Conservation (phyloP, 64 coral and sea anemone species). For the Porites lutea region DNA sequence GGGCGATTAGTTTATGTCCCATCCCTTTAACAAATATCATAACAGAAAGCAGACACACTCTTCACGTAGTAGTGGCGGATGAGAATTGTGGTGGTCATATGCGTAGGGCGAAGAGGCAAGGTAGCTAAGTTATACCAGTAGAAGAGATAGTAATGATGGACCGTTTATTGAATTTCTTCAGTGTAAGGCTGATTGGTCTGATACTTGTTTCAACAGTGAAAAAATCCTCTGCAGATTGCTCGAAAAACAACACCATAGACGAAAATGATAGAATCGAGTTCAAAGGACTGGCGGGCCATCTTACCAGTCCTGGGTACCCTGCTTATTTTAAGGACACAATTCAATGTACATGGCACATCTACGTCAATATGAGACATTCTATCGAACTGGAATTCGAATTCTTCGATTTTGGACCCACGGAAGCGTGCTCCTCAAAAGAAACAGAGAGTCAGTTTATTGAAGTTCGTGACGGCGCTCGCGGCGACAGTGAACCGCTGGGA, state of each 20-base stretch:
- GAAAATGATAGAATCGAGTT: slow-evolving; percentile 23
- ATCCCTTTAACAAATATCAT: no score
- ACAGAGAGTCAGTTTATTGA: not conserved
- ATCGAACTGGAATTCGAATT: slow-evolving; percentile 44
- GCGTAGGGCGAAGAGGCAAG: no score
- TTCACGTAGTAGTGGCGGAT: no score
- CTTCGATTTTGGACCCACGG: slow-evolving; percentile 35
- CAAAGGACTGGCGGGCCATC: slow-evolving; percentile 3
- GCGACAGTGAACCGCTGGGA: slow-evolving; percentile 28
- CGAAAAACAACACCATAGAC: not conserved
- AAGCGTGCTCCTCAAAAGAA: not conserved
- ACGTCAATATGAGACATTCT: slow-evolving; percentile 3
- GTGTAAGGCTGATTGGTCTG: not conserved
- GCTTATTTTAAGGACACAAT: slow-evolving; percentile 9
- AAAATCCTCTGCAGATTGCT: not conserved
- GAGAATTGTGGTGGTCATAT: no score
- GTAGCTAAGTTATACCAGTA: no score
- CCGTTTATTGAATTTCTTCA: no score
- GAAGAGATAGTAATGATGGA: no score
- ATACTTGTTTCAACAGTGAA: not conserved
- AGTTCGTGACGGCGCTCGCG: slow-evolving; percentile 35
- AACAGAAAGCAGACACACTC: no score
- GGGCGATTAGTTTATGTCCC: no score
- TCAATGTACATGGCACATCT: slow-evolving; percentile 52
- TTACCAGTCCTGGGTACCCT: slow-evolving; percentile 54